Evolutionary conservation across 2,113 vertebrate species (phyloP).

Genomic region (Bettongia penicillata): DNA sequence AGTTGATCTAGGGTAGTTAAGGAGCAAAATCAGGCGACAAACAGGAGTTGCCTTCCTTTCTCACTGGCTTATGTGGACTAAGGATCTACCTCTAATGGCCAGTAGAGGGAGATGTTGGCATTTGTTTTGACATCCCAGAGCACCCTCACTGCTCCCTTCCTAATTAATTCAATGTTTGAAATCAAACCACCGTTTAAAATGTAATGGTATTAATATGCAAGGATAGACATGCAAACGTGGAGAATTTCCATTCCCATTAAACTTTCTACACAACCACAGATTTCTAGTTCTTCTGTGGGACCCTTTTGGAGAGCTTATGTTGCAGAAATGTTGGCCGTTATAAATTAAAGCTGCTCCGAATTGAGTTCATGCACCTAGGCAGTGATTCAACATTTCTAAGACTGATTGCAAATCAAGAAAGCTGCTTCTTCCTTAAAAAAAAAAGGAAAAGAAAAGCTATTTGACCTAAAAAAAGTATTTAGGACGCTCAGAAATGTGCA

Average conservation of each 20-base stretch:
- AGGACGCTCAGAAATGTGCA: slow-evolving; percentile 15
- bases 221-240: slow-evolving; percentile 73
- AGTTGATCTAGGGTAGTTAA: not conserved
- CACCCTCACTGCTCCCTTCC: slow-evolving; percentile 47
- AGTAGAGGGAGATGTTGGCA: slow-evolving; percentile 85
- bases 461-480: not conserved
- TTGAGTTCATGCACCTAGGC: slow-evolving; percentile 59
- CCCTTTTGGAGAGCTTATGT: slow-evolving; percentile 64
- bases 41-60: slow-evolving; percentile 9
- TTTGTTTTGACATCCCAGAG: slow-evolving; percentile 67
- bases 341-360: slow-evolving; percentile 67
- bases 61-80: not conserved
- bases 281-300: slow-evolving; percentile 76
- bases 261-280: slow-evolving; percentile 74
- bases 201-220: slow-evolving; percentile 79
- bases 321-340: slow-evolving; percentile 68
- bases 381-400: slow-evolving; percentile 72
- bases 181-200: slow-evolving; percentile 79
- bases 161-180: slow-evolving; percentile 79
- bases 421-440: slow-evolving; percentile 27
- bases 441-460: slow-evolving; percentile 7
- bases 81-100: not conserved
- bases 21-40: not conserved
- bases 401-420: slow-evolving; percentile 56
- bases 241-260: slow-evolving; percentile 82